Evolutionary conservation across 2,113 vertebrate genomes (phyloP).

Genomic region (Eclectus roratus): DNA sequence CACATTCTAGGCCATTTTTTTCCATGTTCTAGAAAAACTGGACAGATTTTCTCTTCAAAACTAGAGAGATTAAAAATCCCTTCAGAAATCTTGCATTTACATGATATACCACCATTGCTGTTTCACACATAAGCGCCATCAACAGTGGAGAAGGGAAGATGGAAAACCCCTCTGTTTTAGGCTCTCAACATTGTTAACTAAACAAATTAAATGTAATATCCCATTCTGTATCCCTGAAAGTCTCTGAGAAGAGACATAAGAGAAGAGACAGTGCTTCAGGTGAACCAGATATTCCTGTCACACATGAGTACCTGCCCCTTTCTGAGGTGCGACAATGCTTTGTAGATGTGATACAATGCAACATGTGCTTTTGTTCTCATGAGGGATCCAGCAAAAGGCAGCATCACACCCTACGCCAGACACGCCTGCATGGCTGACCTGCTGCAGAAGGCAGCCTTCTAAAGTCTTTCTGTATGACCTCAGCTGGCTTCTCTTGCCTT

Average conservation of each 20-base stretch:
- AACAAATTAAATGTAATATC: neutral
- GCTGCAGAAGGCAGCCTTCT: neutral
- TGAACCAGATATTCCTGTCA: neutral
- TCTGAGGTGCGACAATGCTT: accelerated
- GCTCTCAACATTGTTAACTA: neutral
- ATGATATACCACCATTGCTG: neutral
- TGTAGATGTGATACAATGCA: neutral
- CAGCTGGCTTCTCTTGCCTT: neutral
- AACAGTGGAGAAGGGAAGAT: neutral
- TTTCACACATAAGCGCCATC: accelerated
- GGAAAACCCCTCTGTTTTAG: neutral
- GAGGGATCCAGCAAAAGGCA: neutral
- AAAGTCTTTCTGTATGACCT: neutral
- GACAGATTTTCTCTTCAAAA: neutral
- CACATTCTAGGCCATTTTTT: neutral
- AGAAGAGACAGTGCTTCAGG: neutral
- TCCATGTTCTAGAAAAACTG: neutral
- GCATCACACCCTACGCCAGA: accelerated
- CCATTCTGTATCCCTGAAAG: neutral
- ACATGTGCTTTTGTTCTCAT: accelerated
- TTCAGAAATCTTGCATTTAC: neutral
- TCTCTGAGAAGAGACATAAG: neutral
- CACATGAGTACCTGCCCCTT: neutral
- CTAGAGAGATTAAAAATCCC: neutral
- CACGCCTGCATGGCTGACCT: neutral